Base-by-base conservation (phyloP, 2,888 invertebrate genomes). In the Augochlorella aurata region DNA sequence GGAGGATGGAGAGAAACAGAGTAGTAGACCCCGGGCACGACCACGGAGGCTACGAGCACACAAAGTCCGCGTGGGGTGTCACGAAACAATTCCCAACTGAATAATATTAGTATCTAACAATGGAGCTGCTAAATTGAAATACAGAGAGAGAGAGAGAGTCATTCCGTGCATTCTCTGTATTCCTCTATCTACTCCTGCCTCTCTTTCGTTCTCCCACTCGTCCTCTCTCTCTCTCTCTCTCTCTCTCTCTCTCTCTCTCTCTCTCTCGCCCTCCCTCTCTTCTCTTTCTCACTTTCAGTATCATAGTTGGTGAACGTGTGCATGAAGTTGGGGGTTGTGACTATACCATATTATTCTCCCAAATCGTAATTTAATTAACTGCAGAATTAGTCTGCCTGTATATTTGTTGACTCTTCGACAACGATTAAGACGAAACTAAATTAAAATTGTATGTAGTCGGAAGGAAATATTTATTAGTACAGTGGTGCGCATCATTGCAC, bases 51-150 rank as follows among this genome's bases (percentile, higher is more conserved):
- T 24, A 76, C 82, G 78, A 74, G 73, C 70, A 71, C 67, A 72
- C 72, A 54, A 77, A 67, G 78, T 63, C 75, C 47, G 54, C 77
- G 83, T 72, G 89, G 89, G 90, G 89, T 88, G 90, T 90, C 91
- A 88, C 89, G 92, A 92, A 92, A 92, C 92, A 92, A 92, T 92
- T 92, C 91, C 87, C 90, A 91, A 92, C 92, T 92, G 92, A 92
- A 92, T 92, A 92, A 92, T 92, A 92, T 92, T 92, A 92, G 92
- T 92, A 92, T 92, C 92, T 89, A 91, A 92, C 92, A 92, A 92
- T 92, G 90, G 92, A 90, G 89, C 90, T 84, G 89, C 91, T 91
- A 92, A 92, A 92, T 92, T 92, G 92, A 92, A 92, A 92, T 92
- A 92, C 91, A 91, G 92, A 91, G 88, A 58, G 58, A 58, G 58